Conservation (phyloP, 2,797 vertebrate species). For the Pogoniulus pusillus region DNA sequence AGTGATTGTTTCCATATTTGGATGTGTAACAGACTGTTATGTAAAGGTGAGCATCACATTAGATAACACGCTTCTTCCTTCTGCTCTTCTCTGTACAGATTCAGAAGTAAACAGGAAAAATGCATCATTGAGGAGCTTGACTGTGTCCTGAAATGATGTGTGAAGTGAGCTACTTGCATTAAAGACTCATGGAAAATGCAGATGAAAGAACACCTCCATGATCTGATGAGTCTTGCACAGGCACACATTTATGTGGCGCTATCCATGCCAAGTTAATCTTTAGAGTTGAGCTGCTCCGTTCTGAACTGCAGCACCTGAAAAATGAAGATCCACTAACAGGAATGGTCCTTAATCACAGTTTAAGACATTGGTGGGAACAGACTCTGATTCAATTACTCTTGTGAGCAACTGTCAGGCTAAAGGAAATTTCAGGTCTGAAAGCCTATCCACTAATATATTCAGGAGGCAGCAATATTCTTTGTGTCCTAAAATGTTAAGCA, state of each 20-base stretch:
- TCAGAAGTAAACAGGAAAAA: neutral
- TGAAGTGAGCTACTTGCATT: neutral
- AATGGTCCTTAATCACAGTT: neutral
- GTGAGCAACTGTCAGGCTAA: neutral
- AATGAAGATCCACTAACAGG: neutral
- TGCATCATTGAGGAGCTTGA: neutral
- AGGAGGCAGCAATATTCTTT: neutral
- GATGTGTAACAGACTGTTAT: neutral
- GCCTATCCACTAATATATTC: neutral
- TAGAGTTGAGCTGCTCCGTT: neutral
- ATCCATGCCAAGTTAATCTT: neutral
- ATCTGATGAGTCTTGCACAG: neutral
- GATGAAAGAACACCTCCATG: neutral
- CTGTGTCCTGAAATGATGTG: neutral
- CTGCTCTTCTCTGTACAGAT: neutral
- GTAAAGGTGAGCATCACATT: neutral
- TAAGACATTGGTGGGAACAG: neutral
- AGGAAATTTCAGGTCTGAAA: neutral
- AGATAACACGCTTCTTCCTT: neutral
- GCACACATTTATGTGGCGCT: neutral
- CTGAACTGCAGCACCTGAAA: neutral
- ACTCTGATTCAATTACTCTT: neutral
- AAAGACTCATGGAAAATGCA: neutral
- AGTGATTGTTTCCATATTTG: neutral
- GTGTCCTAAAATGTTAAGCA: neutral